These are phyloP conservation scores for Dynastes hyllus DNA, from an alignment of 2,888 invertebrate species.

Conservation along the genomic window DNA sequence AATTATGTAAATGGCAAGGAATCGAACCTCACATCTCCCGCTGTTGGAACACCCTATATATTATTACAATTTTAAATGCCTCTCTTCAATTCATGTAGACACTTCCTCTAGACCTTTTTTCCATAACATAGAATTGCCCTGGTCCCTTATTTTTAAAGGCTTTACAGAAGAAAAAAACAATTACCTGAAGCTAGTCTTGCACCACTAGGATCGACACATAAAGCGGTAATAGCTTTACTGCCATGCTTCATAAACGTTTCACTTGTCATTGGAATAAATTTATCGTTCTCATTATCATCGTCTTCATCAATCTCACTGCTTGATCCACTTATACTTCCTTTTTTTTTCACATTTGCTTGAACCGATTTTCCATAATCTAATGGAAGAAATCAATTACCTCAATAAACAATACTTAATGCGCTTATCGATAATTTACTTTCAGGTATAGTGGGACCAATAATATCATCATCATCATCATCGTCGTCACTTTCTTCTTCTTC, in stretches of 20 bases:
- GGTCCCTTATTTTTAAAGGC: no score
- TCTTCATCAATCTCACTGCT: slow-evolving; percentile 60
- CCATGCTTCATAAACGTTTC: slow-evolving; percentile 93
- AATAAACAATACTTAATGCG: not conserved
- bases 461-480: slow-evolving; percentile 72
- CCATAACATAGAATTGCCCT: no score
- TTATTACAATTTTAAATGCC: no score
- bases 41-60: no score
- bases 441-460: slow-evolving; percentile 78
- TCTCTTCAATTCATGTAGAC: no score
- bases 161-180: no score
- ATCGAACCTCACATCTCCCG: no score
- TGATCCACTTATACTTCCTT: slow-evolving; percentile 33
- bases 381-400: not conserved
- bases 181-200: slow-evolving; percentile 78
- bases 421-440: slow-evolving; percentile 49
- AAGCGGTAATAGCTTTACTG: slow-evolving; percentile 88
- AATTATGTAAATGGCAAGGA: no score
- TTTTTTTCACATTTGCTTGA: slow-evolving; percentile 40
- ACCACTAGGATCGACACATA: slow-evolving; percentile 95
- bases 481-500: slow-evolving; percentile 58
- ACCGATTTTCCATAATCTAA: slow-evolving; percentile 3
- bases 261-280: slow-evolving; percentile 82
- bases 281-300: slow-evolving; percentile 69
- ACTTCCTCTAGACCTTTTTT: no score